phyloP scores from a whole-genome alignment of 2,888 invertebrate species.

The Cephus spinipes region DNA sequence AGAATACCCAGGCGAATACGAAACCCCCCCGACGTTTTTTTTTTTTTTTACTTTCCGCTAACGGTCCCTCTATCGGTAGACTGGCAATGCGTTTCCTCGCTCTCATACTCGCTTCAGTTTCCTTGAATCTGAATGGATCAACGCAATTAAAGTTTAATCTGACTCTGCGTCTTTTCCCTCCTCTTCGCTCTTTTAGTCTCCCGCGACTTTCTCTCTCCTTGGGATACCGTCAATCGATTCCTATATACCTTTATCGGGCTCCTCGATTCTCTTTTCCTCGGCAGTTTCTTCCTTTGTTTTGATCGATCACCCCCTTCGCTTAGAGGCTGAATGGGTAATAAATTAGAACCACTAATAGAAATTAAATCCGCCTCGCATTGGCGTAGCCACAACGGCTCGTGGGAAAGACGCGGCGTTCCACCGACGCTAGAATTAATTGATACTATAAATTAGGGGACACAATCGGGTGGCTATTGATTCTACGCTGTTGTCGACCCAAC shows the following conservation, averaged over 20 bases:
- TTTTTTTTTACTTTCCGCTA: neutral
- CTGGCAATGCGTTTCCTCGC: neutral
- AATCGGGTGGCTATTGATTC: constrained; percentile 60
- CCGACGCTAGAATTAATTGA: constrained; percentile 61
- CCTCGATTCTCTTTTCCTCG: constrained; percentile 17
- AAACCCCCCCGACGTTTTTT: neutral
- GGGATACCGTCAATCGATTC: constrained; percentile 12
- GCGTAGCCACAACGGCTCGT: constrained; percentile 25
- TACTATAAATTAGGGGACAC: constrained; percentile 64
- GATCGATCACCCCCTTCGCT: constrained; percentile 33
- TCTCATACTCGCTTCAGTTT: constrained; percentile 25
- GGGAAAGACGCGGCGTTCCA: constrained; percentile 36
- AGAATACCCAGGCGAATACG: neutral
- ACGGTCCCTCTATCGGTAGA: neutral
- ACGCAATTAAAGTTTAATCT: constrained; percentile 47
- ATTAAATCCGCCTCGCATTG: constrained; percentile 55
- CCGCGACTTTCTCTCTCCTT: constrained; percentile 24
- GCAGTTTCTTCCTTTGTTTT: constrained; percentile 39
- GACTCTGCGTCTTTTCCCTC: constrained; percentile 27
- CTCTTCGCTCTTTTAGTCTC: constrained; percentile 9
- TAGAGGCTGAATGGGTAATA: constrained; percentile 49
- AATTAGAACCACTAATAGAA: constrained; percentile 59
- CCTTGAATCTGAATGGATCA: constrained; percentile 40
- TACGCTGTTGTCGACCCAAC: constrained; percentile 20
- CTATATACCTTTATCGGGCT: constrained; percentile 16